Conservation (phyloP, 2,888 invertebrate genomes). For the Nasonia oneida region DNA sequence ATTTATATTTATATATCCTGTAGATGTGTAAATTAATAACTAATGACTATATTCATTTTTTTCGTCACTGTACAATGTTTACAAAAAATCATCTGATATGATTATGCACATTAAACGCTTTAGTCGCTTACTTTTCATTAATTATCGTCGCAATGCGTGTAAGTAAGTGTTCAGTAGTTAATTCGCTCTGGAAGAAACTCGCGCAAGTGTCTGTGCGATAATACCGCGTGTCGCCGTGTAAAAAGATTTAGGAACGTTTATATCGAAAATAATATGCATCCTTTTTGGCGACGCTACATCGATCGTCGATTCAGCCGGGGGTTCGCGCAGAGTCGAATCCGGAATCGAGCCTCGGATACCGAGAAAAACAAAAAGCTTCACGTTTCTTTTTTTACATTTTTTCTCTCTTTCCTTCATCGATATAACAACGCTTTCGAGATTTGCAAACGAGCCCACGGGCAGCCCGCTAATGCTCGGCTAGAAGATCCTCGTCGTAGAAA, state of each 20-base stretch:
- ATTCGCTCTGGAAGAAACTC: slow-evolving; percentile 72
- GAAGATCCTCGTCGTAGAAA: slow-evolving; percentile 20
- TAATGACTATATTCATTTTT: slow-evolving; percentile 76
- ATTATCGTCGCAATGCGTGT: slow-evolving; percentile 1
- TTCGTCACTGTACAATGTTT: slow-evolving; percentile 75
- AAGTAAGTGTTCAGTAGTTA: slow-evolving; percentile 35
- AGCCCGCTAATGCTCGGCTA: slow-evolving; percentile 13
- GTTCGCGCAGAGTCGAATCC: slow-evolving; percentile 40
- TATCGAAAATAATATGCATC: slow-evolving; percentile 74
- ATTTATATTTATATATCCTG: slow-evolving; percentile 65
- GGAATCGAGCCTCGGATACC: slow-evolving; percentile 8
- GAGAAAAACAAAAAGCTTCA: slow-evolving; percentile 13
- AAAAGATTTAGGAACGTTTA: slow-evolving; percentile 75
- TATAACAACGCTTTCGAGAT: slow-evolving; percentile 17
- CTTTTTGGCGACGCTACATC: slow-evolving; percentile 65
- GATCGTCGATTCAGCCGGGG: slow-evolving; percentile 50
- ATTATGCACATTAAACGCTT: slow-evolving; percentile 71
- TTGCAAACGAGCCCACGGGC: neutral
- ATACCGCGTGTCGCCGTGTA: slow-evolving; percentile 53
- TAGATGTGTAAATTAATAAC: slow-evolving; percentile 73
- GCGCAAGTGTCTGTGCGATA: slow-evolving; percentile 61
- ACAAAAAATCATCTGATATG: slow-evolving; percentile 76
- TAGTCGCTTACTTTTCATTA: slow-evolving; percentile 34
- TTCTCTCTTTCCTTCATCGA: slow-evolving; percentile 23
- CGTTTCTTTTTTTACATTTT: neutral